Percentiles rank a stretch among this genome's conserved stretches.
Conservation (phyloP, 23 tunicate species). For the Botrylloides violaceus region DNA sequence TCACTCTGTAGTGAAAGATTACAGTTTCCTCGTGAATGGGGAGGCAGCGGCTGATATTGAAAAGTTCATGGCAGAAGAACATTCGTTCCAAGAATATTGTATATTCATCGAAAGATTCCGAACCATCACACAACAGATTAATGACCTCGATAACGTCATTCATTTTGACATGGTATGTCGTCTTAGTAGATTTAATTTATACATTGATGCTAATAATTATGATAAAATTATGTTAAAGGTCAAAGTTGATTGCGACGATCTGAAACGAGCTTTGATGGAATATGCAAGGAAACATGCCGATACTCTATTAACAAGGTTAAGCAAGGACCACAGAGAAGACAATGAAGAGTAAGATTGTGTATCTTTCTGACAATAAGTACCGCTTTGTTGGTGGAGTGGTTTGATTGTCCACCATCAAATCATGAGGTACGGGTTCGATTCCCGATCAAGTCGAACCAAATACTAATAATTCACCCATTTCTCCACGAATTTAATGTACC, state of each 20-base stretch:
- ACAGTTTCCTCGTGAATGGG: constrained; percentile 88
- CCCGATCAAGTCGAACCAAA: too few species aligned
- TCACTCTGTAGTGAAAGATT: constrained; percentile 52
- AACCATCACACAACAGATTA: constrained; percentile 44
- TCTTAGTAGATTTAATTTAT: background rate
- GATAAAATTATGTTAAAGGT: background rate
- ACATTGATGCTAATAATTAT: too few species aligned
- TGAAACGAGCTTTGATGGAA: constrained; percentile 71
- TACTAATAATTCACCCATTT: too few species aligned
- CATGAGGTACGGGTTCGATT: too few species aligned
- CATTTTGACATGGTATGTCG: constrained; percentile 81
- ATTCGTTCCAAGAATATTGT: constrained; percentile 66
- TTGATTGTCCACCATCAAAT: too few species aligned
- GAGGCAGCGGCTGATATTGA: constrained; percentile 77
- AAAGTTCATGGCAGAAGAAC: constrained; percentile 62
- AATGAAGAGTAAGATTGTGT: constrained; percentile 50
- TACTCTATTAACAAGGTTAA: constrained; percentile 63
- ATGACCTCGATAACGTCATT: constrained; percentile 50
- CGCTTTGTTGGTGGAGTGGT: too few species aligned
- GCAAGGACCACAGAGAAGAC: constrained; percentile 67
- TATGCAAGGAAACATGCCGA: constrained; percentile 79
- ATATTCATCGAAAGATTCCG: constrained; percentile 65
- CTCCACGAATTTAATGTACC: background rate
- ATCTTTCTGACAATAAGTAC: too few species aligned
- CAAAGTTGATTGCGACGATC: constrained; percentile 80